Evolutionary conservation across 1,140 invertebrate genomes (phyloP), one percentile per base, ranked within the genome.

Genomic region (Cydia strobilella): DNA sequence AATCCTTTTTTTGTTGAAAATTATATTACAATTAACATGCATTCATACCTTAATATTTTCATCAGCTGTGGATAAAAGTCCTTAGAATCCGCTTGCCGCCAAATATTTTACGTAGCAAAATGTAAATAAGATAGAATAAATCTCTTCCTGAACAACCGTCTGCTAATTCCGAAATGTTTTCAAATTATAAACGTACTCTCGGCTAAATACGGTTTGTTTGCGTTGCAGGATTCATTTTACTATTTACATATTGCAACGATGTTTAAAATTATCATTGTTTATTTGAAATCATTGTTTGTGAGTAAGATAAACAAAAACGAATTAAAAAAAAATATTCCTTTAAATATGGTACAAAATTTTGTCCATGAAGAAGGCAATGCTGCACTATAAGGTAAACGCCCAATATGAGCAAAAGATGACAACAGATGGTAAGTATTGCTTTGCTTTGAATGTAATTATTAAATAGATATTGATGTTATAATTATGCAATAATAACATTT

Each of bases 81-180:
- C 31, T 69, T 39, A 69, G 12, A 39, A 69, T 39, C n/a, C 65
- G 31, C 65, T 72, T 72, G 23, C 45, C 69, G 69, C 69, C 35
- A 25, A 48, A 72, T 72, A 72, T 72, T 39, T 77, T 74, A 72
- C 63, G 69, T 73, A 72, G 74, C 74, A 77, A 82, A 79, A 82
- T 84, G 81, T 75, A 84, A 84, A 84, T 82, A 81, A 76, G 77
- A 63, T 31, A 15, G 65, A 76, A 84, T 84, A 84, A 84, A 82
- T 84, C 79, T 79, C 54, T 76, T 78, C 62, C 74, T 72, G 65
- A 75, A 25, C 77, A 69, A 79, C 78, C 83, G 82, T 84, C 83
- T 84, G 83, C 79, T 83, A 80, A 84, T 80, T 79, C 81, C 73
- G 82, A 69, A 69, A 69, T 69, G 35, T 39, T 69, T 69, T 69